These are phyloP conservation scores for Drosophila mettleri DNA, from an alignment of 2,888 invertebrate genomes.

Conservation along the genomic window DNA sequence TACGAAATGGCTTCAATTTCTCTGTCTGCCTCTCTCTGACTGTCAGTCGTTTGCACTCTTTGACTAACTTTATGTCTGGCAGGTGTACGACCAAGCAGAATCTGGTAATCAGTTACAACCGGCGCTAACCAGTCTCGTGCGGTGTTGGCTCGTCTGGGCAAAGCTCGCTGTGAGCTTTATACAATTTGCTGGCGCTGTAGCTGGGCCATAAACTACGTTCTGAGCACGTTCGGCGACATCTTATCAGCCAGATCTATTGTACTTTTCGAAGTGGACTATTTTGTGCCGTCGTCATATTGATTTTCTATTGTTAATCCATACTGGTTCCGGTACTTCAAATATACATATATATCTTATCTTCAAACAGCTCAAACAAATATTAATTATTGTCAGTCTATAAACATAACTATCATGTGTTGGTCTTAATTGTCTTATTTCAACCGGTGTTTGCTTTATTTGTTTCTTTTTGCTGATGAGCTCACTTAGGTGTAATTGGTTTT, in stretches of 20 bases:
- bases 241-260: constrained; percentile 47
- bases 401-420: constrained; percentile 18
- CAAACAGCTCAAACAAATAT: constrained; percentile 4
- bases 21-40: not conserved
- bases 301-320: constrained; percentile 3
- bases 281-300: constrained; percentile 14
- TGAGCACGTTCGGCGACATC: constrained; percentile 23
- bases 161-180: constrained; percentile 9
- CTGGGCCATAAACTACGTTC: constrained; percentile 30
- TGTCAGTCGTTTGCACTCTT: constrained; percentile 4
- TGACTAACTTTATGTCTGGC: constrained; percentile 1
- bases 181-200: constrained; percentile 8
- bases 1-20: too few relatives aligned
- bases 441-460: not conserved
- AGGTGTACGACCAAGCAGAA: constrained; percentile 7
- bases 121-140: constrained; percentile 67
- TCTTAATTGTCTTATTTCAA: constrained; percentile 7
- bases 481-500: not conserved
- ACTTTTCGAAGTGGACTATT: constrained; percentile 4
- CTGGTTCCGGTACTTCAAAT: constrained; percentile 15
- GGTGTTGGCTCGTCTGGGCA: constrained; percentile 39
- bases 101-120: constrained; percentile 65
- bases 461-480: constrained; percentile 2
- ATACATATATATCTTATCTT: constrained; percentile 36
- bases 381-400: constrained; percentile 1